Evolutionary conservation across 2,113 vertebrate species (phyloP), one percentile per base, ranked within the genome.

Genomic region (Chloroceryle aenea): DNA sequence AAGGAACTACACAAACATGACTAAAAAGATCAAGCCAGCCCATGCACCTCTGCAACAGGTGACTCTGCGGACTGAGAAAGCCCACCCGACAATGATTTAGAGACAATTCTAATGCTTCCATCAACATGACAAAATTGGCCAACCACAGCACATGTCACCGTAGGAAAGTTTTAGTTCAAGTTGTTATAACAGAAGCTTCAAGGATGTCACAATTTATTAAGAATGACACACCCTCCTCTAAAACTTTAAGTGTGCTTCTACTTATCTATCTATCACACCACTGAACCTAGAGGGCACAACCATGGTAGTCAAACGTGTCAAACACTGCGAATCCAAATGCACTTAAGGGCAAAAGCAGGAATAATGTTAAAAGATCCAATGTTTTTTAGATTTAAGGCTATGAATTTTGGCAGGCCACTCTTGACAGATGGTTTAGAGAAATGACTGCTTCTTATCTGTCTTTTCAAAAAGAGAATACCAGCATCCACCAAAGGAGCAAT

Each of bases 231-330:
- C 1, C 4, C 9, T 15, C 25, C 26, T 72, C 29, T 47, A 30
- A 63, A 75, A 40, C 71, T 26, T 43, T 45, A 74, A 16, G 7
- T 20, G 12, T 64, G 25, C 5, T 58, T 40, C 5, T 32, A 23
- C 34, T 62, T 79, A 59, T 27, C 74, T 80, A 36, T 40, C 27
- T 80, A 45, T 36, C 27, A 58, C 1, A 0, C 25, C 38, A 78
- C 0, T 75, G 27, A 71, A 53, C 7, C 30, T 36, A 21, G 3
- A 88, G 25, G 45, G 27, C 0, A 1, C 68, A 78, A 27, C 10
- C 16, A 58, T 30, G 25, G 19, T 4, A 63, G 26, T 32, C 45
- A 84, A 73, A 75, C 13, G 34, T 7, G 7, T 32, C 43, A 64
- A 64, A 53, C 18, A 45, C 22, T 34, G 19, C 14, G 27, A 85